Percentiles rank a stretch among this genome's conserved stretches.
These are phyloP conservation scores for Equus przewalskii DNA, from an alignment of 2,113 vertebrate species.

Conservation along the genomic window DNA sequence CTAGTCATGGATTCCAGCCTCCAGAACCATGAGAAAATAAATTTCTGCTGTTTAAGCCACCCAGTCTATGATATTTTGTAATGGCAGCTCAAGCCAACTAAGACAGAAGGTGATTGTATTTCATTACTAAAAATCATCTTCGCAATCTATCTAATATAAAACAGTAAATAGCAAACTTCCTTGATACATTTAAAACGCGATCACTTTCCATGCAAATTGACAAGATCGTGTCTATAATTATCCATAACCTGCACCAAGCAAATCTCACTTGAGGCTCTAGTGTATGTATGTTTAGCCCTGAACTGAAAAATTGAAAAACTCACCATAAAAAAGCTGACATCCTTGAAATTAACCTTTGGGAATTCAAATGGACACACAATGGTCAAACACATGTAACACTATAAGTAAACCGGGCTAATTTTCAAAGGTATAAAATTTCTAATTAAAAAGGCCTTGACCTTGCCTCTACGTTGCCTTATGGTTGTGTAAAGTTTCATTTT, in stretches of 20 bases:
- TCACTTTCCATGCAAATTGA: background rate
- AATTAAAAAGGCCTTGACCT: constrained; percentile 38
- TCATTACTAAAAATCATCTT: background rate
- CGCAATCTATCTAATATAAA: background rate
- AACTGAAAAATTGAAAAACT: background rate
- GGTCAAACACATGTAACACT: constrained; percentile 37
- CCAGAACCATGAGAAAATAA: background rate
- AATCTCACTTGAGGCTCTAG: background rate
- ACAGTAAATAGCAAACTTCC: background rate
- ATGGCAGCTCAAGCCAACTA: background rate
- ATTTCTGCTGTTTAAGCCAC: background rate
- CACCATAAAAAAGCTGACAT: background rate
- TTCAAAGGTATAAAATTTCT: constrained; percentile 71
- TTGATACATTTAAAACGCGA: background rate
- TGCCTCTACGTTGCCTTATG: background rate
- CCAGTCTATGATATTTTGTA: background rate
- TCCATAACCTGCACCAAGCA: background rate
- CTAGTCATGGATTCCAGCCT: background rate
- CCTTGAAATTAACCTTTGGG: constrained; percentile 64
- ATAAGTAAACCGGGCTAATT: constrained; percentile 61
- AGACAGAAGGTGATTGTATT: background rate
- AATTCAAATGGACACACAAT: background rate
- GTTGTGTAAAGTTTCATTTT: constrained; percentile 57
- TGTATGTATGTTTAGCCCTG: background rate
- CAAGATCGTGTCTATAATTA: background rate